Percentiles rank a stretch among this genome's conserved stretches.
These are phyloP conservation scores for Crocidura indochinensis DNA, from an alignment of 2,797 vertebrate species.

Conservation along the genomic window DNA sequence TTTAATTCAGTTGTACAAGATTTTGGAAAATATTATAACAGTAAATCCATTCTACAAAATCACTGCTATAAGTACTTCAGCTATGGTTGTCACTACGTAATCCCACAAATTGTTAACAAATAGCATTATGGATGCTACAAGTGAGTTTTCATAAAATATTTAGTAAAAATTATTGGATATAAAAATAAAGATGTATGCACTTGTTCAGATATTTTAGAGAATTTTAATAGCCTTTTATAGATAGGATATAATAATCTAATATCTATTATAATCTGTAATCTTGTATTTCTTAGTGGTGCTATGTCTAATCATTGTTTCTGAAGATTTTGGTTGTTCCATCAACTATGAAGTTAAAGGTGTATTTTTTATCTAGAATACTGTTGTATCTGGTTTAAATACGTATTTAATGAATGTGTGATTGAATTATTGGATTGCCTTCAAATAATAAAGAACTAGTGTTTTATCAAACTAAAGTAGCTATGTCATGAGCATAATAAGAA, in stretches of 20 bases:
- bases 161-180: conserved; percentile 36
- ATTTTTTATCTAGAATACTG: conserved; percentile 32
- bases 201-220: too few species aligned
- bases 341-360: neutral
- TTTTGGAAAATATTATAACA: conserved; percentile 41
- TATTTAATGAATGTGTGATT: too few species aligned
- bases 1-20: neutral
- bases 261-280: neutral
- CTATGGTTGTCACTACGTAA: conserved; percentile 41
- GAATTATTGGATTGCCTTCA: too few species aligned
- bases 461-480: too few species aligned
- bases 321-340: conserved; percentile 16
- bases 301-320: neutral
- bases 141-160: conserved; percentile 39
- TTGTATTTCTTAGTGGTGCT: conserved; percentile 1
- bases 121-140: conserved; percentile 44
- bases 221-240: too few species aligned
- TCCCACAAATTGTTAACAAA: neutral
- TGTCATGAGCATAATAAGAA: too few species aligned
- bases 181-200: conserved; percentile 15
- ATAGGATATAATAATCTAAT: too few species aligned
- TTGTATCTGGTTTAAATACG: too few species aligned
- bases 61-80: conserved; percentile 1
- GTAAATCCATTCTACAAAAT: conserved; percentile 30
- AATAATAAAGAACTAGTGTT: too few species aligned